Conservation (phyloP, 1,140 invertebrate species). For the Drosophila sulfurigaster region DNA sequence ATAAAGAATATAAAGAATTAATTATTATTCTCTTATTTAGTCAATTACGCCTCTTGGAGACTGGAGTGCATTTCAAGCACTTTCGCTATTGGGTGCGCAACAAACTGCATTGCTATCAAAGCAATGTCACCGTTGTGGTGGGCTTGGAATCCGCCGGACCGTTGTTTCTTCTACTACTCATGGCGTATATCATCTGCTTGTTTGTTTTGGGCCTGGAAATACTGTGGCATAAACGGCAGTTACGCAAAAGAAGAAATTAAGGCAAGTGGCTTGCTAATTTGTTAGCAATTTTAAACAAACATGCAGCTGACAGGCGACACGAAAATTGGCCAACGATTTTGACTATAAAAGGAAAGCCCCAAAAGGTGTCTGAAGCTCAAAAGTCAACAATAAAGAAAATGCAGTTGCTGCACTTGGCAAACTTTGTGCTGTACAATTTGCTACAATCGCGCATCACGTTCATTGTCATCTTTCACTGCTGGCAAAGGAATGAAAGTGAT, state of each 20-base stretch:
- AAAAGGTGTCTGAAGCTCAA: constrained; percentile 3
- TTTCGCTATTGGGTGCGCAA: constrained; percentile 58
- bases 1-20: neutral
- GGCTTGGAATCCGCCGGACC: constrained; percentile 68
- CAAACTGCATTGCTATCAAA: constrained; percentile 68
- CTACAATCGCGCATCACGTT: constrained; percentile 56
- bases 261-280: constrained; percentile 43
- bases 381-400: constrained; percentile 54
- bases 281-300: constrained; percentile 67
- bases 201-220: constrained; percentile 61
- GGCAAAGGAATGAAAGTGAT: constrained; percentile 64
- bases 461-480: constrained; percentile 74
- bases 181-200: constrained; percentile 54
- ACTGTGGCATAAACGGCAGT: constrained; percentile 51
- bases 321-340: constrained; percentile 37
- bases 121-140: constrained; percentile 64
- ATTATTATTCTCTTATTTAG: constrained; percentile 11
- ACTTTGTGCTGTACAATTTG: constrained; percentile 73
- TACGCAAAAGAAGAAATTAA: constrained; percentile 15
- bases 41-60: constrained; percentile 64
- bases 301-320: constrained; percentile 53
- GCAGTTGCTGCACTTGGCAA: constrained; percentile 64
- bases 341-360: constrained; percentile 45
- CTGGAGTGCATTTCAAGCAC: constrained; percentile 63
- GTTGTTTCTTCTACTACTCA: constrained; percentile 57